Evolutionary conservation across 2,797 vertebrate species (phyloP).

Genomic region (Tokudaia muenninki): DNA sequence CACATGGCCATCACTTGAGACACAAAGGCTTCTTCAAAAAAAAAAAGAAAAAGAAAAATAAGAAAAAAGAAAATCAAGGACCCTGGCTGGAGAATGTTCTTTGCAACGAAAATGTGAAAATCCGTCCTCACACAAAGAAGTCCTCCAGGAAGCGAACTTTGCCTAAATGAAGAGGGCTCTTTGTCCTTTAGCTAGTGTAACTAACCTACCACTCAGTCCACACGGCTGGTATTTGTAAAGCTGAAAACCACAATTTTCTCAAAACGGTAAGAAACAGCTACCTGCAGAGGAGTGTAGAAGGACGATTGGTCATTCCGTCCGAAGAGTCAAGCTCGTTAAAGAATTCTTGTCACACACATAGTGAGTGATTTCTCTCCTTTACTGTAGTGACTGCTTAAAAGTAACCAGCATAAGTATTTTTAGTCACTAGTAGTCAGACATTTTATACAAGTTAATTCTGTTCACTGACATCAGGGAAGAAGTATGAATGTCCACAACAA

Average conservation of each 20-base stretch:
- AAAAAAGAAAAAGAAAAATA: neutral
- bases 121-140: constrained; percentile 27
- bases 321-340: constrained; percentile 61
- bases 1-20: constrained; percentile 68
- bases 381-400: constrained; percentile 65
- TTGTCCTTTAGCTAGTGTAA: neutral
- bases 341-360: constrained; percentile 39
- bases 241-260: constrained; percentile 42
- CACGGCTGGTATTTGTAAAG: constrained; percentile 40
- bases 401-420: constrained; percentile 77
- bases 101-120: constrained; percentile 38
- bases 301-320: constrained; percentile 47
- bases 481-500: constrained; percentile 81
- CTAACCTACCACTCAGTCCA: constrained; percentile 18
- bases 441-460: constrained; percentile 78
- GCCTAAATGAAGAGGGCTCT: constrained; percentile 37
- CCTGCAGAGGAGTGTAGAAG: constrained; percentile 71
- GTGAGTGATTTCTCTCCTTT: constrained; percentile 62
- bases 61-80: constrained; percentile 56
- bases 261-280: constrained; percentile 62
- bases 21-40: constrained; percentile 77
- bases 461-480: constrained; percentile 81
- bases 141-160: constrained; percentile 20
- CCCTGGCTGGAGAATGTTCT: constrained; percentile 49
- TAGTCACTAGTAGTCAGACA: constrained; percentile 74